Conservation (phyloP, 2,888 invertebrate species). For the Muscina levida region DNA sequence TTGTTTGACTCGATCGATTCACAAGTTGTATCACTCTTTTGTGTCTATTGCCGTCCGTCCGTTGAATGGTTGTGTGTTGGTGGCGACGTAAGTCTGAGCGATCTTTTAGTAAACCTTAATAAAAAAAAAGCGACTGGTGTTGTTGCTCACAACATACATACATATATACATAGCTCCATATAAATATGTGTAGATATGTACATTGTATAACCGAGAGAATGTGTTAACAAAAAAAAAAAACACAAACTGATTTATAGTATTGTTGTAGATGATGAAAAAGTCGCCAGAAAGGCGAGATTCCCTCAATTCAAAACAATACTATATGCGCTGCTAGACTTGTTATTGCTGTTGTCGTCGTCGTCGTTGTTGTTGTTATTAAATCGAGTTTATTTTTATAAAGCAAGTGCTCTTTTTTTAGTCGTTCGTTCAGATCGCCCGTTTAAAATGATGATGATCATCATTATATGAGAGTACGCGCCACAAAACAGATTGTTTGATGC, state of each 20-base stretch:
- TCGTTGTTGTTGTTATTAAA: slow-evolving; percentile 43
- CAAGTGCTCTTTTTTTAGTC: slow-evolving; percentile 59
- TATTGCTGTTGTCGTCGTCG: slow-evolving; percentile 18
- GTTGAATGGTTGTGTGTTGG: not conserved
- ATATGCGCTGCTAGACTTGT: slow-evolving; percentile 58
- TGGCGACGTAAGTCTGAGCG: slow-evolving; percentile 65
- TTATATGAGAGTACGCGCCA: too few species aligned
- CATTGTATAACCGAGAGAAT: slow-evolving; percentile 29
- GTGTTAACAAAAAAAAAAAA: slow-evolving; percentile 48
- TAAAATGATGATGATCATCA: too few species aligned
- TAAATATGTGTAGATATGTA: not conserved
- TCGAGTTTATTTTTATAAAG: slow-evolving; percentile 58
- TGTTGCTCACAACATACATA: not conserved
- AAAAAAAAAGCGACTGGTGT: slow-evolving; percentile 37
- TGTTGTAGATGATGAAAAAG: slow-evolving; percentile 58
- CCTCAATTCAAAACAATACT: slow-evolving; percentile 56
- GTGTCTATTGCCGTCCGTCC: not conserved
- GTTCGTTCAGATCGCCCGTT: too few species aligned
- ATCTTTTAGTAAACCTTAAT: slow-evolving; percentile 54
- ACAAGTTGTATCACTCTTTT: not conserved
- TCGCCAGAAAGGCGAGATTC: slow-evolving; percentile 65
- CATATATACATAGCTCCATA: not conserved
- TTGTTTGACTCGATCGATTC: not conserved
- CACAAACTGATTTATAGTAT: slow-evolving; percentile 48
- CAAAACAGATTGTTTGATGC: too few species aligned